Evolutionary conservation across 2,113 vertebrate species (phyloP), one percentile per base, ranked within the genome.

Genomic region (Nycticorax nycticorax): DNA sequence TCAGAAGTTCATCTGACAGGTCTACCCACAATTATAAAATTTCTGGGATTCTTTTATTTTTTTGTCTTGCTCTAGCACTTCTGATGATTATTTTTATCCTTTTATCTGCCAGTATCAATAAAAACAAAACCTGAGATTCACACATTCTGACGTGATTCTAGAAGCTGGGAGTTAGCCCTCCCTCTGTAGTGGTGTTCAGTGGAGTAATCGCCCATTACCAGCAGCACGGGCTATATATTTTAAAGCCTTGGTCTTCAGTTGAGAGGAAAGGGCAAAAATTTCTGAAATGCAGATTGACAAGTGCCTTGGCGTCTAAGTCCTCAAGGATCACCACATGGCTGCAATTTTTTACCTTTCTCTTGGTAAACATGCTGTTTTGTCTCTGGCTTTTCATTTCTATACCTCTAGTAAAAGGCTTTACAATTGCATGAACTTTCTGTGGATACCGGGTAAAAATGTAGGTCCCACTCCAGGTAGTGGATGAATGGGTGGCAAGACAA

Each of bases 51-150:
- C 67, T 91, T 89, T 69, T 47, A 68, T 93, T 95, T 89, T 18
- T 18, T 77, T 84, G 76, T 48, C 83, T 88, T n/a, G 33, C 52
- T 76, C 83, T 37, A 26, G 62, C 86, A 60, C 85, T 94, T 48
- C 12, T 84, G 85, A 43, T 74, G 68, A 74, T 75, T 90, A 84
- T 93, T 96, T 96, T 96, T 88, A 64, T 47, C 89, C 50, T 73
- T 96, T 94, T 91, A 53, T 91, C 95, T 96, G 91, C 79, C 92
- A 94, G 64, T 9, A 4, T 33, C 85, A 81, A 77, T 96, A 80
- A 85, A 78, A 86, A 11, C 74, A 68, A 4, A 69, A 50, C 5
- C 74, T 78, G 89, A 91, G 85, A 66, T 24, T 96, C 87, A 90
- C 81, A 17, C 33, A 13, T 69, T 39, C 45, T 62, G 94, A 95